These are phyloP conservation scores for Notothenia rossii DNA, from an alignment of 2,113 vertebrate species.

Conservation along the genomic window DNA sequence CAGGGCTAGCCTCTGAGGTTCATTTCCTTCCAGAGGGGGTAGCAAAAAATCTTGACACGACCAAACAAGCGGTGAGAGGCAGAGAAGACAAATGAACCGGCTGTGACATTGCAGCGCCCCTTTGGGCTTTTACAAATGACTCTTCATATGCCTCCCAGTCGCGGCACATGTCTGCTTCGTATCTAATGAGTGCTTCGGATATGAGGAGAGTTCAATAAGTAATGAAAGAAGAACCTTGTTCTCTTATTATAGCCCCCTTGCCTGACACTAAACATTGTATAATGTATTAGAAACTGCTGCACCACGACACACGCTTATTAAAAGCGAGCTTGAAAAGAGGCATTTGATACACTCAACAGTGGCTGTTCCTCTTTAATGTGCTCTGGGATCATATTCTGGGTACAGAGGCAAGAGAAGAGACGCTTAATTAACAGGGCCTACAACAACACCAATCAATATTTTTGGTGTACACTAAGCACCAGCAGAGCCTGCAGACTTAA, in stretches of 20 bases:
- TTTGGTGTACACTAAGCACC: constrained; percentile 37
- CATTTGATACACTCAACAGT: constrained; percentile 71
- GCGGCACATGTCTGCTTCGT: constrained; percentile 75
- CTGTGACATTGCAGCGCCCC: constrained; percentile 66
- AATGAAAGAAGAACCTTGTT: constrained; percentile 78
- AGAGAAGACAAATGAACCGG: constrained; percentile 76
- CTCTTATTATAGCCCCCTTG: constrained; percentile 74
- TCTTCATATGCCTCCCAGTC: constrained; percentile 73
- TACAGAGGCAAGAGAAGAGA: constrained; percentile 57
- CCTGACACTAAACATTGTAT: constrained; percentile 78
- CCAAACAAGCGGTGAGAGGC: constrained; percentile 74
- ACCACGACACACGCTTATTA: constrained; percentile 74
- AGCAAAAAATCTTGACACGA: constrained; percentile 65
- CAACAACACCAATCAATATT: constrained; percentile 67
- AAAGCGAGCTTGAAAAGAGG: constrained; percentile 74
- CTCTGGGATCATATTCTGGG: constrained; percentile 66
- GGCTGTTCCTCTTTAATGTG: constrained; percentile 64
- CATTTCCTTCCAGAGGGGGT: constrained; percentile 65
- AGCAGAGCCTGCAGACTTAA: constrained; percentile 33
- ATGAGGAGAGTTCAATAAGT: constrained; percentile 77
- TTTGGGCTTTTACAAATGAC: constrained; percentile 80
- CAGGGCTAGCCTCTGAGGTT: constrained; percentile 57
- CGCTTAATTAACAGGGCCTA: constrained; percentile 71
- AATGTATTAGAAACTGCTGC: constrained; percentile 71
- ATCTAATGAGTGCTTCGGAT: constrained; percentile 82